Base-by-base conservation (phyloP, 2,113 vertebrate species). In the Lophius piscatorius region DNA sequence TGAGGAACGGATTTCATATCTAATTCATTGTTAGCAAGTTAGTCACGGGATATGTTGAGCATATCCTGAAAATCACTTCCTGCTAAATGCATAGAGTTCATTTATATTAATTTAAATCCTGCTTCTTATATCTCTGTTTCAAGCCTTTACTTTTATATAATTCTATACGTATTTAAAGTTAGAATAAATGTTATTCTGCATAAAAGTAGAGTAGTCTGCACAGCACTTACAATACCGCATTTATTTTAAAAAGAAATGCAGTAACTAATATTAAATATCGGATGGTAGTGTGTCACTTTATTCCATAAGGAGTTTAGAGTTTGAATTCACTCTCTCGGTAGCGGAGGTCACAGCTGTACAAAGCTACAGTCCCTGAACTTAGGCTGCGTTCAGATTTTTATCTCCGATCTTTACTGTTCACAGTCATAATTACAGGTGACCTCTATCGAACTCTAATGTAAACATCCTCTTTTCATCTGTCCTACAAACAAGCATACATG, bases 1-100 rank as follows among this genome's bases (percentile, higher is more conserved):
- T 56, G 44, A 60, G 51, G 63, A 54, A 63, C 72, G 23, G 36
- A 50, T 13, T 26, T 29, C 35, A 18, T 6, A 23, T 60, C 4
- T 1, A 45, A 50, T 16, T 55, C 24, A 20, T 36, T 14, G 48
- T 70, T 45, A 6, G 50, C 56, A 52, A 26, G 22, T 56, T 48
- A 39, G 48, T 60, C 45, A 48, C 42, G 48, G 63, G 76, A 81
- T 86, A 77, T 91, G 90, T 88, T 91, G 91, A 91, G 57, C 90
- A 77, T 63, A 78, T 89, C 88, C 86, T 41, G 34, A 68, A 57
- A 40, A 46, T 73, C 16, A 5, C 55, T 45, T 26, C 46, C 41
- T 67, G 77, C 72, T 83, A 41, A 31, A 39, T 26, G 28, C 51
- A 34, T 57, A 82, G 74, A 62, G 13, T 73, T 55, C 38, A 75